Conservation (phyloP, 2,888 invertebrate species). For the Druceiella hillmani region DNA sequence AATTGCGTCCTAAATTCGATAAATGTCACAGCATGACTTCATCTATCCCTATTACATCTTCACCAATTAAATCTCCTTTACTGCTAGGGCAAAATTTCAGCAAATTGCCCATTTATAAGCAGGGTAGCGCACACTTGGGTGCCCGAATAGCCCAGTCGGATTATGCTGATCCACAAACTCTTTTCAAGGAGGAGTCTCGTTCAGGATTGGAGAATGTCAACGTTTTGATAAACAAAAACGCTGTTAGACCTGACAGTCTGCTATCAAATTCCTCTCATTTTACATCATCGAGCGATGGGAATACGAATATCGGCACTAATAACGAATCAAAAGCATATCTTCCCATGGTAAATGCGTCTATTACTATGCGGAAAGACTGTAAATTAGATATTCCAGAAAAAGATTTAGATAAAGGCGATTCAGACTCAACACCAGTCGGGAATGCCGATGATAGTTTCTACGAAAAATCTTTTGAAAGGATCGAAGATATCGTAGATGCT, state of each 20-base stretch:
- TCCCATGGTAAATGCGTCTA: too few species aligned
- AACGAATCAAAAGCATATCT: too few species aligned
- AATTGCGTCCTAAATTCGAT: conserved; percentile 32
- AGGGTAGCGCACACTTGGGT: conserved; percentile 77
- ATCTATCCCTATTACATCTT: conserved; percentile 31
- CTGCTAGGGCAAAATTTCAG: conserved; percentile 41
- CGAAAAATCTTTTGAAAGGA: conserved; percentile 68
- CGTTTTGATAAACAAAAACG: conserved; percentile 59
- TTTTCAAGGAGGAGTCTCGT: conserved; percentile 42
- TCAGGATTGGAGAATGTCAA: conserved; percentile 49
- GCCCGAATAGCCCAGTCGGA: conserved; percentile 85
- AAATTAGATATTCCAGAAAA: too few species aligned
- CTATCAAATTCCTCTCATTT: conserved; percentile 55
- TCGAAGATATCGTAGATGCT: conserved; percentile 64
- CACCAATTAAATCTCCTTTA: conserved; percentile 38
- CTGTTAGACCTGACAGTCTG: conserved; percentile 47
- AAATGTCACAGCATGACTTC: conserved; percentile 40
- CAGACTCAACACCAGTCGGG: conserved; percentile 24
- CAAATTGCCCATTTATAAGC: conserved; percentile 60
- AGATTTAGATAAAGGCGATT: too few species aligned
- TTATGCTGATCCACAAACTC: conserved; percentile 74
- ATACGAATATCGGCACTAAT: too few species aligned
- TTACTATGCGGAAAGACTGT: too few species aligned
- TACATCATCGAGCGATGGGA: conserved; percentile 51
- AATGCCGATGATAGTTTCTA: conserved; percentile 65